Conservation (phyloP, 2,888 invertebrate genomes). For the Drosophila mimica region DNA sequence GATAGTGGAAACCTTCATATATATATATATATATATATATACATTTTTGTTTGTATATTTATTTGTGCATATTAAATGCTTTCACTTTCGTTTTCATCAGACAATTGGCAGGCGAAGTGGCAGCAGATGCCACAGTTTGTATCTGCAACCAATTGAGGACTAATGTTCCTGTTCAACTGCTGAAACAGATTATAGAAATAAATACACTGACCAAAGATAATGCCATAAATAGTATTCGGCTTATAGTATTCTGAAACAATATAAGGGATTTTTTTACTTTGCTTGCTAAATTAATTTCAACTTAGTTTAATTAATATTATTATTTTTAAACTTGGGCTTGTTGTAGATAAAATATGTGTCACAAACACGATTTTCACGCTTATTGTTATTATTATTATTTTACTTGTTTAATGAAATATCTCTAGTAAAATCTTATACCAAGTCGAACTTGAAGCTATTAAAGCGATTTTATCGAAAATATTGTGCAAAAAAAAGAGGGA, state of each 20-base stretch:
- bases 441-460: background rate
- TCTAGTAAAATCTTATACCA: background rate
- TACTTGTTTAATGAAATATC: background rate
- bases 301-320: background rate
- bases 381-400: background rate
- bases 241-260: background rate
- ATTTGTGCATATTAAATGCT: conserved; percentile 79
- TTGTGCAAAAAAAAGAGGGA: background rate
- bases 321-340: background rate
- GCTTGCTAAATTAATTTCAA: background rate
- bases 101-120: conserved; percentile 10
- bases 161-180: conserved; percentile 8
- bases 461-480: background rate
- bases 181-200: conserved; percentile 2
- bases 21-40: conserved; percentile 14
- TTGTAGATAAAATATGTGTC: background rate
- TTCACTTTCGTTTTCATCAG: conserved; percentile 71
- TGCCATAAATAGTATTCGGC: background rate
- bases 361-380: background rate
- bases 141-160: conserved; percentile 20
- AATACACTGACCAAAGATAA: background rate
- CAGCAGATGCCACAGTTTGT: conserved; percentile 21
- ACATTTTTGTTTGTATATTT: background rate
- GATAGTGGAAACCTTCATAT: conserved; percentile 12
- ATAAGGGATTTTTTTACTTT: background rate